Percentiles rank a stretch among this genome's conserved stretches.
Evolutionary conservation across 2,888 invertebrate genomes (phyloP).

Genomic region (Disparrhopalites patrizii): DNA sequence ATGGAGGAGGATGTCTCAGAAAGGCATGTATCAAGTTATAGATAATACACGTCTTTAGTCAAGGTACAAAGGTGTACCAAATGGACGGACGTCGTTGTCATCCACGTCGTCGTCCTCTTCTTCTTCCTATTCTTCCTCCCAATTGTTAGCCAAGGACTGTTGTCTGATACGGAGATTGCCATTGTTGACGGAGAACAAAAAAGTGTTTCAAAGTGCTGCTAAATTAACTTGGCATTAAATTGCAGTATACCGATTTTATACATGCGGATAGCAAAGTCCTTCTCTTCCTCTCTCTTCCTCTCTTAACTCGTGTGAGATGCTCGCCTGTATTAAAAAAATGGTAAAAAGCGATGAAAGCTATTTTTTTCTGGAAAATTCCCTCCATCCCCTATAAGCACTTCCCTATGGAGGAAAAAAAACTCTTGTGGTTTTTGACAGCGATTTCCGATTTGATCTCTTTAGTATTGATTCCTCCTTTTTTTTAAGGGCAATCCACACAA

Average conservation of each 20-base stretch:
- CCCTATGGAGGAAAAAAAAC: neutral
- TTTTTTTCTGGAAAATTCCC: neutral
- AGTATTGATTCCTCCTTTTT: conserved; percentile 32
- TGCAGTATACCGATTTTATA: conserved; percentile 3
- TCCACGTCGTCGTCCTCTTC: too few relatives aligned
- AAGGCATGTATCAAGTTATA: too few relatives aligned
- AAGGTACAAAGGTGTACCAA: too few relatives aligned
- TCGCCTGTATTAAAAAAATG: neutral
- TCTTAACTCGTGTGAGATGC: neutral
- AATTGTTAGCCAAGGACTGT: too few relatives aligned
- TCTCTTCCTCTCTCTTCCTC: neutral
- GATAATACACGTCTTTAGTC: too few relatives aligned
- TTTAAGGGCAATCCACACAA: too few relatives aligned
- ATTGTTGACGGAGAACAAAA: conserved; percentile 1
- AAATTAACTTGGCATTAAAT: conserved; percentile 4
- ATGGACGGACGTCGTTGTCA: too few relatives aligned
- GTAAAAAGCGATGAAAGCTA: conserved; percentile 28
- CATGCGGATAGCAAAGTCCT: too few relatives aligned
- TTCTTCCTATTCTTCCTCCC: too few relatives aligned
- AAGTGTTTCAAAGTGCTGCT: neutral
- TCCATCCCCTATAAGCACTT: too few relatives aligned
- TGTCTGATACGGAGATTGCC: too few relatives aligned
- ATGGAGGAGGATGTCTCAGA: too few relatives aligned
- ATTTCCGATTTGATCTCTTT: conserved; percentile 36
- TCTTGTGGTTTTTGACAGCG: conserved; percentile 28